Conservation (phyloP, 2,113 vertebrate genomes). For the Ia io region DNA sequence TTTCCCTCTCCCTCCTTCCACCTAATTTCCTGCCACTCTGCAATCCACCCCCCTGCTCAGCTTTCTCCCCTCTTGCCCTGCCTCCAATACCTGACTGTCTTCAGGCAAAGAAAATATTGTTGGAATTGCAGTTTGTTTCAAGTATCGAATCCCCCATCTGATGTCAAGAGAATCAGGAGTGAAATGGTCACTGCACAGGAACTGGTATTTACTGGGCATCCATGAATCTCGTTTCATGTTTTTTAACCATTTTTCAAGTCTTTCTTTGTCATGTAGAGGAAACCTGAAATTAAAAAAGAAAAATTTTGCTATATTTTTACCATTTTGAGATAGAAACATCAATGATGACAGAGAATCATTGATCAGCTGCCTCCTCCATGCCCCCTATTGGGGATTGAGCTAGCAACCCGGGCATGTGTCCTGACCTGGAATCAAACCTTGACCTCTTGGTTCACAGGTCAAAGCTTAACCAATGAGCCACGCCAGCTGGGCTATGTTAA, state of each 20-base stretch:
- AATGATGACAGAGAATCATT: too few relatives aligned
- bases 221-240: constrained; percentile 90
- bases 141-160: constrained; percentile 91
- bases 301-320: constrained; percentile 9
- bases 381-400: too few relatives aligned
- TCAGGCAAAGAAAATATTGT: constrained; percentile 86
- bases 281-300: constrained; percentile 81
- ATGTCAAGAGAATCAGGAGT: constrained; percentile 90
- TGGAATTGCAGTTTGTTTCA: constrained; percentile 89
- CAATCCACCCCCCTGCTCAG: background rate
- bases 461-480: too few relatives aligned
- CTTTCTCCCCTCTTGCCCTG: background rate
- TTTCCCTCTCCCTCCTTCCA: background rate
- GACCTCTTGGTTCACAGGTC: too few relatives aligned
- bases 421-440: background rate
- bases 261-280: constrained; percentile 88
- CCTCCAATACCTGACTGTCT: constrained; percentile 80
- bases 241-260: constrained; percentile 89
- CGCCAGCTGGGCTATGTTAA: background rate
- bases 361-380: too few relatives aligned
- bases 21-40: background rate
- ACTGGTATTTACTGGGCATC: constrained; percentile 91
- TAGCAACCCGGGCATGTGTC: too few relatives aligned
- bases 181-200: constrained; percentile 91
- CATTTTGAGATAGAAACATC: background rate